Percentiles rank a stretch among this genome's conserved stretches.
Evolutionary conservation across 2,113 vertebrate genomes (phyloP).

Genomic region (Castor canadensis): DNA sequence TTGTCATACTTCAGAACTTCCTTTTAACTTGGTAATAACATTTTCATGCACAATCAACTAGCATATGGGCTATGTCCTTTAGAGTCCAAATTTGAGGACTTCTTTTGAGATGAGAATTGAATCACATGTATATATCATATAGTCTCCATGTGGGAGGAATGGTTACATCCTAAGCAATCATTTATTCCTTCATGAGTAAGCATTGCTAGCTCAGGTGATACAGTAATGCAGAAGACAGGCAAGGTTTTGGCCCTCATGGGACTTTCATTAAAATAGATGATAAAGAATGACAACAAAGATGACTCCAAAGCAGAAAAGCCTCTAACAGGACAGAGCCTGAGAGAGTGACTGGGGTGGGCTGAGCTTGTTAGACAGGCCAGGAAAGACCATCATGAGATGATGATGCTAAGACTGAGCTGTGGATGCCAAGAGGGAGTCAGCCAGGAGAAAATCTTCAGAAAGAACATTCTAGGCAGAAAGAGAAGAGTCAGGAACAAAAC

Average conservation of each 20-base stretch:
- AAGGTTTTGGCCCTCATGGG: too few relatives aligned
- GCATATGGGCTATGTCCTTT: background rate
- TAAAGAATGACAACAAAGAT: background rate
- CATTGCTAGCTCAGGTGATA: background rate
- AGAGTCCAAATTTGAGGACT: background rate
- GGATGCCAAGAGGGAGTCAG: background rate
- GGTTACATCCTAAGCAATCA: fast-evolving
- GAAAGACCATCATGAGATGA: background rate
- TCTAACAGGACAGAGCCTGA: background rate
- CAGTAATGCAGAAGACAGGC: fast-evolving
- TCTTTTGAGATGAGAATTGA: background rate
- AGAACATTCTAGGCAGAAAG: background rate
- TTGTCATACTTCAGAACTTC: background rate
- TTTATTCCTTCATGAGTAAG: background rate
- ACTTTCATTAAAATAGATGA: background rate
- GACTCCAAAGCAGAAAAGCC: background rate
- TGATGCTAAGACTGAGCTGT: background rate
- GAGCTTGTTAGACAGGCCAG: fast-evolving
- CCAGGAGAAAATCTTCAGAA: background rate
- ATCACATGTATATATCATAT: fast-evolving
- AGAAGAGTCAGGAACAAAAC: fast-evolving
- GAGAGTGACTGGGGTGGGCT: too few relatives aligned
- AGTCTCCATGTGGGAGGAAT: background rate
- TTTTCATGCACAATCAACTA: too few relatives aligned
- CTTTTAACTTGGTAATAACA: too few relatives aligned